Base-by-base conservation (phyloP, 2,113 vertebrate species). In the Myrmophylax atrothorax region DNA sequence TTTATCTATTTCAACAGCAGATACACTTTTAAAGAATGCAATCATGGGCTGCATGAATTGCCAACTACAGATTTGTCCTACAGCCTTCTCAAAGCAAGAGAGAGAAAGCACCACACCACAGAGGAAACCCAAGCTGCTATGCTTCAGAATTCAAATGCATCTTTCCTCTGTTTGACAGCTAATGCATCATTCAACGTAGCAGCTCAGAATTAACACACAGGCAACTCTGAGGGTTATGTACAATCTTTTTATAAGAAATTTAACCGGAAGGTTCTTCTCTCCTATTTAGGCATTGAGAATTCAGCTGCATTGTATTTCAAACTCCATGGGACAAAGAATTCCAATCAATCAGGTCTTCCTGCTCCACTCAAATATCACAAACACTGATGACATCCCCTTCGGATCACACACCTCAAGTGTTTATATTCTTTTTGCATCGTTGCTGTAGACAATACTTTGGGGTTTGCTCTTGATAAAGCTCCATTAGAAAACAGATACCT, bases 321-420 rank as follows among this genome's bases (percentile, higher is more conserved):
- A 46, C 17, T 42, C 60, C 2, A 6, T 25, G 15, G 24, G 31
- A 58, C 59, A 87, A 62, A 63, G 42, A 49, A 24, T 87, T 87
- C 26, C 22, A n/a, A 12, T 29, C 22, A 85, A 53, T 5, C 19
- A 22, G 4, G 12, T 49, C 40, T 37, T 91, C 47, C 64, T 38
- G 31, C 31, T n/a, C 62, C 33, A 18, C 23, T 53, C 84, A 84
- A 75, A 17, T 18, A 69, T 2, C n/a, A 72, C 35, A 46, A 70
- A 75, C 9, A 3, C 16, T 1, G 2, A 63, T 0, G 0, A 35
- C 10, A 38, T 22, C 37, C 35, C 16, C 70, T 76, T 78, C 3
- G 2, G 63, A 18, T 49, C n/a, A 52, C 1, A 46, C 19, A 79
- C 15, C 40, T 63, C 44, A 24, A 53, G 31, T 50, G 63, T 63